These are phyloP conservation scores for Atta cephalotes DNA, from an alignment of 1,140 invertebrate species.

Conservation along the genomic window DNA sequence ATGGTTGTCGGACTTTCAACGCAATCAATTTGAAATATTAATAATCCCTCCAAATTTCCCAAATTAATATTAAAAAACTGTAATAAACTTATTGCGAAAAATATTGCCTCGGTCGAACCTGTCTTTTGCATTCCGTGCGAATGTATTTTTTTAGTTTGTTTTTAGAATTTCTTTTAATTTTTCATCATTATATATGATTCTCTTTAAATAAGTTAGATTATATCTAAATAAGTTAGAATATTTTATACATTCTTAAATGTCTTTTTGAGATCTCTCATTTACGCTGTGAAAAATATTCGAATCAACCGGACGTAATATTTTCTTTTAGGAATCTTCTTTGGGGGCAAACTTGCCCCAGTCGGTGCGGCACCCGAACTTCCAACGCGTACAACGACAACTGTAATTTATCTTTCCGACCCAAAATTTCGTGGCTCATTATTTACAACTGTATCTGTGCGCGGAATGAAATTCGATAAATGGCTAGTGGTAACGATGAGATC, in stretches of 20 bases:
- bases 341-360: conserved; percentile 58
- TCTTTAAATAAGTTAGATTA: neutral
- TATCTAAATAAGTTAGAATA: neutral
- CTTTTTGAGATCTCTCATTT: conserved; percentile 79
- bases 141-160: neutral
- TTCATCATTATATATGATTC: neutral
- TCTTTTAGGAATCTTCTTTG: conserved; percentile 75
- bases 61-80: no score
- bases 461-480: conserved; percentile 63
- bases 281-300: conserved; percentile 81
- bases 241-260: conserved; percentile 4
- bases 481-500: conserved; percentile 22
- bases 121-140: no score
- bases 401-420: conserved; percentile 66
- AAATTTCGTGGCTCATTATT: conserved; percentile 62
- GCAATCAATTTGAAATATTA: no score
- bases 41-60: no score
- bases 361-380: conserved; percentile 44
- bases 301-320: conserved; percentile 83
- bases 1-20: no score
- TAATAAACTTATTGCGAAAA: no score
- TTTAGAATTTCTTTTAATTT: neutral
- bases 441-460: conserved; percentile 54
- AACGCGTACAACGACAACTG: conserved; percentile 53
- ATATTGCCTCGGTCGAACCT: no score